Percentiles rank a stretch among this genome's conserved stretches.
These are phyloP conservation scores for Lutjanus argentimaculatus DNA, from an alignment of 2,797 vertebrate genomes.

Conservation along the genomic window DNA sequence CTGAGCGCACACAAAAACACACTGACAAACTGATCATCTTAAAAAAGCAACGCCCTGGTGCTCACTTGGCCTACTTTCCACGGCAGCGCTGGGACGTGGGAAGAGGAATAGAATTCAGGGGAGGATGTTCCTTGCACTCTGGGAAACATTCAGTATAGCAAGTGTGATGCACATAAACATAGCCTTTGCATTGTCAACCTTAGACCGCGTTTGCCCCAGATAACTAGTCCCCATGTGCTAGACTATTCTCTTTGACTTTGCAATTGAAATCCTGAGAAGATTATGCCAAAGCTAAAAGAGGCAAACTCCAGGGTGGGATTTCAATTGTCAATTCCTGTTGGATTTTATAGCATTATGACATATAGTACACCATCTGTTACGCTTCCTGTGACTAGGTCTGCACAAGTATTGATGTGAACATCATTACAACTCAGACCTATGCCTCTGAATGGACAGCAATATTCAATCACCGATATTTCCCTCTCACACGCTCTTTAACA, in stretches of 20 bases:
- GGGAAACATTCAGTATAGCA: conserved; percentile 82
- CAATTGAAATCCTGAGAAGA: conserved; percentile 86
- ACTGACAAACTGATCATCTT: conserved; percentile 87
- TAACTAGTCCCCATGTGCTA: conserved; percentile 84
- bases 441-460: conserved; percentile 50
- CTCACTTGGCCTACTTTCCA: conserved; percentile 87
- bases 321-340: conserved; percentile 85
- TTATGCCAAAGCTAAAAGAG: conserved; percentile 84
- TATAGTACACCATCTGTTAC: conserved; percentile 83
- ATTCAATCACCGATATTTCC: conserved; percentile 55
- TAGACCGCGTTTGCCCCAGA: conserved; percentile 85
- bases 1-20: conserved; percentile 80
- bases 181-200: conserved; percentile 86
- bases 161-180: conserved; percentile 85
- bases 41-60: conserved; percentile 87
- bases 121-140: conserved; percentile 84
- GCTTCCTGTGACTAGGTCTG: conserved; percentile 73
- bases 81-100: conserved; percentile 84
- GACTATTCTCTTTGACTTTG: conserved; percentile 84
- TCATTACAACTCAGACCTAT: conserved; percentile 60
- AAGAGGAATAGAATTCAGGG: conserved; percentile 85
- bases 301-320: conserved; percentile 84
- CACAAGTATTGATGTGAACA: conserved; percentile 66
- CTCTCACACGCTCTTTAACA: conserved; percentile 28
- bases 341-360: conserved; percentile 85